Base-by-base conservation (phyloP, 1,140 invertebrate species). In the Lepidotrigona ventralis region DNA sequence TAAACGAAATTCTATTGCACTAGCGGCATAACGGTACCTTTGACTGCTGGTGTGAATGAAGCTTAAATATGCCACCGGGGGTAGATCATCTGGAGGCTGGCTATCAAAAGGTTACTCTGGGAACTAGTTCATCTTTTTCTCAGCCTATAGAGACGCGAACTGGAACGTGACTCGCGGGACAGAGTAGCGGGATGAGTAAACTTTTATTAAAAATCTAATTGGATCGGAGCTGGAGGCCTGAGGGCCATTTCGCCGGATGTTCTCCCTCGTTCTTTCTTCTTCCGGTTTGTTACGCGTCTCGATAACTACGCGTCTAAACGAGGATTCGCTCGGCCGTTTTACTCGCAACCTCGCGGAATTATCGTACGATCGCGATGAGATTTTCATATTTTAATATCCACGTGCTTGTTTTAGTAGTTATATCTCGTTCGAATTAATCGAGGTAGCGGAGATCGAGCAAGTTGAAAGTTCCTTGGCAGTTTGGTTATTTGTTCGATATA, bases 171-270 rank as follows among this genome's bases (percentile, higher is more conserved):
- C 85, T 85, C 75, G 78, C 80, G 85, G 68, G 46, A 63, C 68
- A 75, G 66, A 79, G 70, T 73, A 85, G 81, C 82, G 79, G 79
- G 86, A 90, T 85, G 89, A 81, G 75, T 88, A 90, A 91, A 91
- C 90, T 91, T 91, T 91, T 90, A 90, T 90, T 90, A 90, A 90
- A 90, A 90, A 90, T 90, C 88, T 90, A 90, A 90, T 90, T 90
- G 90, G 88, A 90, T 90, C 89, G 86, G 87, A 86, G 86, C 83
- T 84, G 69, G 75, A 80, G 84, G 76, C 87, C 83, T 60, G 71
- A 76, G 83, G 80, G 79, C 39, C 86, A 88, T 80, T 88, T 83
- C 75, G 66, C 69, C n/a, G 53, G n/a, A 58, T 54, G 53, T 33
- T 72, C 23, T 17, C 46, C 15, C 56, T 79, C 70, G 58, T 76